Conservation (phyloP, 2,113 vertebrate species). For the Himantopus leucocephalus region DNA sequence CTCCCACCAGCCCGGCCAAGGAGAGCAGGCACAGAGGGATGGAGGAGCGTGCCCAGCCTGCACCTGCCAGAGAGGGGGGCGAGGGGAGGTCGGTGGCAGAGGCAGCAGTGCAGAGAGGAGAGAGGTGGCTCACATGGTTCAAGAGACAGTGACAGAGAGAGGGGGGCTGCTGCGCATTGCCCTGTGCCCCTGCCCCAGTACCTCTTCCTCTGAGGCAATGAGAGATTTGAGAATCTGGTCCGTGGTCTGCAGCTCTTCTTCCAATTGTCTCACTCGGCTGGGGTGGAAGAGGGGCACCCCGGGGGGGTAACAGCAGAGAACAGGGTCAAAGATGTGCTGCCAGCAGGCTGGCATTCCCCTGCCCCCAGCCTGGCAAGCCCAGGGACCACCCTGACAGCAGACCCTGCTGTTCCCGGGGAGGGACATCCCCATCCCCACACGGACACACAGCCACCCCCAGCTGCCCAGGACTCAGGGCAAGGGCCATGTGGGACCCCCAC, state of each 20-base stretch:
- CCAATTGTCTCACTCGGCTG: slow-evolving; percentile 90
- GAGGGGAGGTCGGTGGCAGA: background rate
- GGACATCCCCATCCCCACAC: background rate
- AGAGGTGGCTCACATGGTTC: background rate
- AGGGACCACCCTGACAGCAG: background rate
- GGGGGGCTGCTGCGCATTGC: background rate
- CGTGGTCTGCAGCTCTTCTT: slow-evolving; percentile 93
- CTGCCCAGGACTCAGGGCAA: background rate
- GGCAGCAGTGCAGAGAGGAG: slow-evolving; percentile 22
- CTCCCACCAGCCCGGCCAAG: background rate
- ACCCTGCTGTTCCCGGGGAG: background rate
- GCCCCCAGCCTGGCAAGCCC: background rate
- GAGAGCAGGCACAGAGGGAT: background rate
- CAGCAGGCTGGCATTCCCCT: background rate
- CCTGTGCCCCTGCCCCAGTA: slow-evolving; percentile 71
- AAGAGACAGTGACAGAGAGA: slow-evolving; percentile 30
- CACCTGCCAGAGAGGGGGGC: accelerated
- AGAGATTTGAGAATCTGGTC: slow-evolving; percentile 96
- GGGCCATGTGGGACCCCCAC: background rate
- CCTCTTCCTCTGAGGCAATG: slow-evolving; percentile 97
- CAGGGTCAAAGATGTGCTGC: background rate
- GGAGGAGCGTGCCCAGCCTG: background rate
- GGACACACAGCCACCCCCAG: background rate
- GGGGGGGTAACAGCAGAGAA: background rate
- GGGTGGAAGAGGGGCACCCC: slow-evolving; percentile 56